Evolutionary conservation across 2,113 vertebrate species (phyloP), one percentile per base, ranked within the genome.

Genomic region (Mesembrinibis cayennensis): DNA sequence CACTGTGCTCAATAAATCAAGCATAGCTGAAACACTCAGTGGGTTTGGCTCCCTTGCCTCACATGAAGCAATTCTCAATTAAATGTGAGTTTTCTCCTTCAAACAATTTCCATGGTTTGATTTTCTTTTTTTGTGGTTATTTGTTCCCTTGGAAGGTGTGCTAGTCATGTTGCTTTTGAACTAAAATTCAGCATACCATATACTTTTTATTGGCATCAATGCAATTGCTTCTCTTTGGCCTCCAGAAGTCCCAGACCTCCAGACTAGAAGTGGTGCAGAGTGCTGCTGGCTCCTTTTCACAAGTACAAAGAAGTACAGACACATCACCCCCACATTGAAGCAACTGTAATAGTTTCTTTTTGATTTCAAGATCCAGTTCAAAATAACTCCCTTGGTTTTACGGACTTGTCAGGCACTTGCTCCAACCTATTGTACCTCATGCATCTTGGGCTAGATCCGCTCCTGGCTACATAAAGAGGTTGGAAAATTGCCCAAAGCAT

Each of bases 81-180:
- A 95, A 93, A 97, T 80, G 65, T 89, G 89, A 88, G 42, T 94
- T 97, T 95, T 96, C 89, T 91, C 89, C 95, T 96, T 96, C 91
- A 95, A 96, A 97, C 70, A 18, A 94, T 97, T 96, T 97, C 58
- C 74, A 94, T 80, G 73, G 78, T 82, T 94, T 95, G 81, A 96
- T 89, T 95, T 96, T 95, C 65, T 85, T 97, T 97, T 96, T 96
- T 97, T 95, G 95, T 95, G 96, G 96, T 96, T 94, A 94, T 97
- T 96, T 97, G 58, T 95, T 96, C 84, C 81, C 70, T 96, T 97
- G 45, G 87, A 96, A 95, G 94, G 95, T 97, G 94, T 70, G 61
- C 91, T 96, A 94, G 89, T 97, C 89, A 97, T 95, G 74, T 59
- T 96, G 84, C 87, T 97, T 97, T 96, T 97, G 95, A 97, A 95